Percentiles rank a stretch among this genome's conserved stretches.
Evolutionary conservation across 2,888 invertebrate genomes (phyloP).

Genomic region (Oxyscelio sp.): DNA sequence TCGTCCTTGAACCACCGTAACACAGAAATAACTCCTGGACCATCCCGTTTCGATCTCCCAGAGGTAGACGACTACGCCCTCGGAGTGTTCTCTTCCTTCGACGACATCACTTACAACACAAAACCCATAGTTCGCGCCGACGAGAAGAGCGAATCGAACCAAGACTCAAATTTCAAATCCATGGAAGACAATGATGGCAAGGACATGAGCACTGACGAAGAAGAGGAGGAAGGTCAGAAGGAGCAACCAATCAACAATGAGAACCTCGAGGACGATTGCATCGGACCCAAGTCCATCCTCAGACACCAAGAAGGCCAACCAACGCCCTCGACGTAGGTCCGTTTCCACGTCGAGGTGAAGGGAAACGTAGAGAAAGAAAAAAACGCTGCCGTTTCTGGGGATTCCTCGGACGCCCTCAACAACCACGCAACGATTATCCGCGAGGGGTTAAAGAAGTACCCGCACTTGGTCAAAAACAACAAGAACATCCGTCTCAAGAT

Average conservation of each 20-base stretch:
- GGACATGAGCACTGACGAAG: slow-evolving; percentile 50
- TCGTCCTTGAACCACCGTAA: too few species aligned
- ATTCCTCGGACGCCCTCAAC: slow-evolving; percentile 83
- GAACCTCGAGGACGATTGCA: slow-evolving; percentile 86
- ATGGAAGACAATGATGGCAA: slow-evolving; percentile 39
- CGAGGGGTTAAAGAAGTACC: slow-evolving; percentile 96
- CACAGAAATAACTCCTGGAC: slow-evolving; percentile 89
- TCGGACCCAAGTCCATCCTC: slow-evolving; percentile 84
- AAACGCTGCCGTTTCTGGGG: slow-evolving; percentile 73
- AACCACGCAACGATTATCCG: slow-evolving; percentile 96
- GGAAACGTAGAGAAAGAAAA: slow-evolving; percentile 89
- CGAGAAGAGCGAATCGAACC: slow-evolving; percentile 80
- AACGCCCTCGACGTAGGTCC: slow-evolving; percentile 88
- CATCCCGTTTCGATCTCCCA: slow-evolving; percentile 92
- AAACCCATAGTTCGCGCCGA: slow-evolving; percentile 91
- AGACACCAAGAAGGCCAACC: slow-evolving; percentile 83
- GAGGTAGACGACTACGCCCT: slow-evolving; percentile 92
- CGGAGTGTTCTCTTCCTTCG: slow-evolving; percentile 91
- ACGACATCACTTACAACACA: slow-evolving; percentile 92
- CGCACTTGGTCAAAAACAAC: slow-evolving; percentile 95
- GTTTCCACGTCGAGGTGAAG: slow-evolving; percentile 91
- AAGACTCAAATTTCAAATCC: slow-evolving; percentile 85
- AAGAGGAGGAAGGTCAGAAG: too few species aligned
- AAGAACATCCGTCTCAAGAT: slow-evolving; percentile 96
- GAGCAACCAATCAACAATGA: slow-evolving; percentile 80